Conservation (phyloP, 2,888 invertebrate genomes). For the Acleris laterana region DNA sequence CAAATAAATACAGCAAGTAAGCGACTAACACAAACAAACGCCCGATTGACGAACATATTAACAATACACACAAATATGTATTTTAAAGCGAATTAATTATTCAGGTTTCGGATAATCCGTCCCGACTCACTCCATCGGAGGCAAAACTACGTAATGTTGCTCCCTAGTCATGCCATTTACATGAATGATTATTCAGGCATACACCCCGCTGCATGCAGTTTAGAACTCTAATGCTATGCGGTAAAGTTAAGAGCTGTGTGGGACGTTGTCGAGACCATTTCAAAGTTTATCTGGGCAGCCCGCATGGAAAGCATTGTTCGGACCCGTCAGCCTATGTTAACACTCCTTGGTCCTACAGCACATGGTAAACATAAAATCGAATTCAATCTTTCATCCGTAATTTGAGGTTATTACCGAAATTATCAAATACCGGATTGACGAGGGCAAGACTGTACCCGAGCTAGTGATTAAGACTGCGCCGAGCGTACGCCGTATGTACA, state of each 20-base stretch:
- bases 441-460: no score
- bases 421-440: no score
- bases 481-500: no score
- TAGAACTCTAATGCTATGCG: slow-evolving; percentile 45
- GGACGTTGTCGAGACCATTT: slow-evolving; percentile 48
- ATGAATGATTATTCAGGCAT: slow-evolving; percentile 73
- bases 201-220: slow-evolving; percentile 45
- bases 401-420: background rate
- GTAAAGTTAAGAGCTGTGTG: slow-evolving; percentile 52
- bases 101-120: slow-evolving; percentile 64
- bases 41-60: background rate
- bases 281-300: slow-evolving; percentile 66
- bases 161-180: slow-evolving; percentile 73
- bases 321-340: slow-evolving; percentile 63
- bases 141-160: slow-evolving; percentile 70
- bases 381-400: slow-evolving; percentile 43
- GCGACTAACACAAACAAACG: slow-evolving; percentile 1
- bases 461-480: no score
- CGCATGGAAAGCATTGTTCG: slow-evolving; percentile 67
- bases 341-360: slow-evolving; percentile 50
- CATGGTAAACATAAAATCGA: slow-evolving; percentile 51
- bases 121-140: slow-evolving; percentile 63
- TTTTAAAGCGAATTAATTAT: slow-evolving; percentile 60
- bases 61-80: slow-evolving; percentile 43
- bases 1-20: background rate